phyloP scores from a whole-genome alignment of 2,888 invertebrate genomes.

The Hermaeophaga mercurialis region DNA sequence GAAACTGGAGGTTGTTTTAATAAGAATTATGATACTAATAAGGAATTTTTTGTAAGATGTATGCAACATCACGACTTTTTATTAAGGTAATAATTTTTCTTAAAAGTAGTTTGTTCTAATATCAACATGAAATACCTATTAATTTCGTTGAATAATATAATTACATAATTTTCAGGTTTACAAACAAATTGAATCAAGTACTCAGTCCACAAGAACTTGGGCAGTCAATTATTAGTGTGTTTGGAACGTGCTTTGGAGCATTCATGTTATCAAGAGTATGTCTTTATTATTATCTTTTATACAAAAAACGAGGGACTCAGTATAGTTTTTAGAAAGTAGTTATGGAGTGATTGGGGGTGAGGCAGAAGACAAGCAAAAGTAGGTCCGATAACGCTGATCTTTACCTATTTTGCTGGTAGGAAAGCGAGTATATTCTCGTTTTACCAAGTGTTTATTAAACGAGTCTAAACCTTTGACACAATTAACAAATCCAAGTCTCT shows the following conservation, averaged over 20 bases:
- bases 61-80: conserved; percentile 9
- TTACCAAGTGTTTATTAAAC: too few species aligned
- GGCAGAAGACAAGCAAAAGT: too few species aligned
- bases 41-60: conserved; percentile 11
- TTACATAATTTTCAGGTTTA: conserved; percentile 1
- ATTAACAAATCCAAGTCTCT: too few species aligned
- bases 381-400: too few species aligned
- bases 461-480: too few species aligned
- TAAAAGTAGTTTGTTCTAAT: neutral
- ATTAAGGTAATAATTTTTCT: conserved; percentile 4
- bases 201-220: conserved; percentile 8
- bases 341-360: too few species aligned
- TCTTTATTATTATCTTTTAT: too few species aligned
- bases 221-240: neutral
- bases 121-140: too few species aligned
- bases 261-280: conserved; percentile 11
- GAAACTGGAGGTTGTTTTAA: neutral
- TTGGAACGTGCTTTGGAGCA: conserved; percentile 13
- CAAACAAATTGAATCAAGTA: conserved; percentile 1
- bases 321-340: too few species aligned
- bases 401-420: too few species aligned
- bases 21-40: neutral
- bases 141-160: neutral
- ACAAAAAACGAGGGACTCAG: too few species aligned
- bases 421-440: too few species aligned